Evolutionary conservation across 2,888 invertebrate species (phyloP), one percentile per base, ranked within the genome.

Genomic region (Steinernema hermaphroditum): DNA sequence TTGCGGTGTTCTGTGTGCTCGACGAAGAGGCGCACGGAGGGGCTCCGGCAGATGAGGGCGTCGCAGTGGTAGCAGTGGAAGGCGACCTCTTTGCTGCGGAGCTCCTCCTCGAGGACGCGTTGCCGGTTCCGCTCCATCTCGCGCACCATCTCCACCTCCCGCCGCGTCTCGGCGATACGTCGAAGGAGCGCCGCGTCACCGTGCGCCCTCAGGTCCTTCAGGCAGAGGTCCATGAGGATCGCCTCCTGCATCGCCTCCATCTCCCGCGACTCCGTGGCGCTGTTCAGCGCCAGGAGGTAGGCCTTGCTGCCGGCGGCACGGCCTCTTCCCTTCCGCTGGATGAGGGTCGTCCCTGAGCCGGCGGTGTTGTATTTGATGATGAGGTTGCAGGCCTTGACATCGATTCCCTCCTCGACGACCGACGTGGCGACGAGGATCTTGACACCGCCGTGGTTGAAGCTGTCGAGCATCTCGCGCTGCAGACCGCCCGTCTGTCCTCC

Each of bases 331-430:
- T 76, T 71, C 27, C 79, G 62, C 69, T 79, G 84, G 14, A 82
- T 78, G 37, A 80, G 72, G 27, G 80, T 76, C 22, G 82, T 78
- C n/a, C 83, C 82, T 0, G 80, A 80, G n/a, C 78, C 71, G 75
- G 80, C 37, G 73, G 73, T 82, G 70, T 85, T 85, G 75, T 85
- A 85, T 74, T 82, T 83, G 74, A 82, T 80, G 72, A 82, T 83
- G n/a, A 85, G 76, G 72, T 85, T 85, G 78, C 85, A 85, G 2
- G 79, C 79, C 9, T 76, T 62, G 19, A 85, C 83, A 68, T 85
- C 85, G 43, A 85, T 73, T 72, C 85, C 85, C 75, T 85, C 85
- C 34, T 85, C 85, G 6, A 82, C 79, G n/a, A 85, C 83, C 0
- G 85, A 83, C 0, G 85, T 85, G 0, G 85, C 80, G 9, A 85